A percentile compares a stretch with the other conserved stretches of the same genome.
Evolutionary conservation across 2,797 vertebrate genomes (phyloP).

Genomic region (Schizothorax lantsangensis): DNA sequence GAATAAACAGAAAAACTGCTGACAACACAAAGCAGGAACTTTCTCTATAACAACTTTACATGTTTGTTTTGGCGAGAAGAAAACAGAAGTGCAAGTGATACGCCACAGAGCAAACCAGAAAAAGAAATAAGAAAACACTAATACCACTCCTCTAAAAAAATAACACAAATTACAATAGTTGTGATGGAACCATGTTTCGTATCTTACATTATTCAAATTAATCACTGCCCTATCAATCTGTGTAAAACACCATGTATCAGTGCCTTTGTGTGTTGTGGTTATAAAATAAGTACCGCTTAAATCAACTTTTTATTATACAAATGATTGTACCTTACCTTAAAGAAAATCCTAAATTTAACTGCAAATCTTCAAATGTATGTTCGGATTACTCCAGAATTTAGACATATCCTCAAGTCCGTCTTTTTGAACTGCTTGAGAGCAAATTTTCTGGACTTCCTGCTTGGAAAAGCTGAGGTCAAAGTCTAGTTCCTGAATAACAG

Average conservation of each 20-base stretch:
- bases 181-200: background rate
- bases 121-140: background rate
- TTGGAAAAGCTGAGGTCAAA: conserved; percentile 69
- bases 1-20: background rate
- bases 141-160: background rate
- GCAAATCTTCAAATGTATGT: conserved; percentile 55
- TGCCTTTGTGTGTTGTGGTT: no score
- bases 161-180: background rate
- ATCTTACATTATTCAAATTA: background rate
- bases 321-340: conserved; percentile 49
- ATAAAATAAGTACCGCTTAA: background rate
- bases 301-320: background rate
- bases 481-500: conserved; percentile 64
- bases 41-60: background rate
- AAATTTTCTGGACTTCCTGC: conserved; percentile 63
- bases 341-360: conserved; percentile 1
- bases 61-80: background rate
- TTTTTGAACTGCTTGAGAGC: background rate
- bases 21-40: background rate
- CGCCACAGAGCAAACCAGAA: background rate
- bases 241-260: background rate
- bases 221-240: background rate
- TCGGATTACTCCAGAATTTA: background rate
- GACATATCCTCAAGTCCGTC: background rate
- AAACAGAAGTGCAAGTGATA: background rate